Base-by-base conservation (phyloP, 1,140 invertebrate species). In the Manduca sexta region DNA sequence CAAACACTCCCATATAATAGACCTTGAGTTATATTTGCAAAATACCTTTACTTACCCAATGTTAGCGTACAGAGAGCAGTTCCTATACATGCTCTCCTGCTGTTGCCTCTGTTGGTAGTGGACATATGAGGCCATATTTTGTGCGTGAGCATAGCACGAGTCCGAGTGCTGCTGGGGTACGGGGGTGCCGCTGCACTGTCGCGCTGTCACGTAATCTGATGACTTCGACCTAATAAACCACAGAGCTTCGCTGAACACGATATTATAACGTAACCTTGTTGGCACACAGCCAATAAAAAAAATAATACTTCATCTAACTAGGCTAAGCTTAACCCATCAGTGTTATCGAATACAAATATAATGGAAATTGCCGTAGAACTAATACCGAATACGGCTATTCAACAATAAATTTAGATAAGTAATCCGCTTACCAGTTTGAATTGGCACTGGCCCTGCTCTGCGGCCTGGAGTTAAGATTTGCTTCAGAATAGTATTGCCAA, bases 401-500 rank as follows among this genome's bases (percentile, higher is more conserved):
- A n/a, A 0, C 33, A 5, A 35, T 12, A 35, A n/a, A 35, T 35
- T 35, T n/a, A n/a, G n/a, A 35, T 1, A 35, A 12, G 33, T 35
- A 45, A 35, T 33, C 6, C 6, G 54, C 64, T 73, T 55, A 81
- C 79, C 77, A 83, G 40, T 74, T 83, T 26, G 70, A 70, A 44
- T 64, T 73, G 11, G 73, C 52, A 38, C 78, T 84, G 12, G 75
- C 60, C 10, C 78, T 47, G 49, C 79, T 84, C 21, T 81, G 77
- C 1, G 81, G 79, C 18, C 82, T 51, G 0, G 83, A 84, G 26
- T 84, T 84, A 2, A 88, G 61, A 51, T 88, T 88, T 4, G 88
- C 87, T 34, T 91, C 90, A 7, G 89, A 90, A 47, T 91, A 92
- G 33, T 89, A 89, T 2, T 90, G 90, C 88, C 90, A 90, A 1